These are phyloP conservation scores for Macrostomum lignano DNA, from an alignment of 1,140 invertebrate species.

Conservation along the genomic window DNA sequence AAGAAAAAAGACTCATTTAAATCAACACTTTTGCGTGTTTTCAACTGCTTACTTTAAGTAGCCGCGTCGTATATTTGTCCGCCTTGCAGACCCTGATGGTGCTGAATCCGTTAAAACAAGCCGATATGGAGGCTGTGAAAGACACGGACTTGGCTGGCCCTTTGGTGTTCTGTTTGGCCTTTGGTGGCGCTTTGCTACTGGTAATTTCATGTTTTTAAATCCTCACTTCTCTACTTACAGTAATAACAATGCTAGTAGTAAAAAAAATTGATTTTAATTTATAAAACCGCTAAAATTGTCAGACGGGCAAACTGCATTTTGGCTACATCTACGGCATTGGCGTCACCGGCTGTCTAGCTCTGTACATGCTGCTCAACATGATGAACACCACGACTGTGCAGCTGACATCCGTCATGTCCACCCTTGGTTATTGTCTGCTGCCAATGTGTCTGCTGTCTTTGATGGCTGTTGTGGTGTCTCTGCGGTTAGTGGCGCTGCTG, in stretches of 20 bases:
- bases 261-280: neutral
- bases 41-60: too few species aligned
- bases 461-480: constrained; percentile 44
- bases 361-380: constrained; percentile 58
- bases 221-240: constrained; percentile 1
- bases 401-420: constrained; percentile 52
- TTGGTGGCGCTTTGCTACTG: constrained; percentile 42
- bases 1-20: too few species aligned
- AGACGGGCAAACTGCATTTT: constrained; percentile 33
- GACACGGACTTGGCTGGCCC: constrained; percentile 81
- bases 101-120: constrained; percentile 49
- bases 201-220: constrained; percentile 12
- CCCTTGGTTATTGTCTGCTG: constrained; percentile 70
- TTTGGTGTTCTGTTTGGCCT: constrained; percentile 58
- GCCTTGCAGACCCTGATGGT: constrained; percentile 48
- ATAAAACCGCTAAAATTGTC: neutral
- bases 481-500: constrained; percentile 32
- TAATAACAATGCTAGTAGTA: neutral
- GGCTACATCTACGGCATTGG: constrained; percentile 85
- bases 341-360: constrained; percentile 57
- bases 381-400: constrained; percentile 57
- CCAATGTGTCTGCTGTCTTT: constrained; percentile 62
- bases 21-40: too few species aligned
- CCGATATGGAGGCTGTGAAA: constrained; percentile 39
- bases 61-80: too few species aligned